Conservation (phyloP, 2,113 vertebrate species). For the Tetrao urogallus region DNA sequence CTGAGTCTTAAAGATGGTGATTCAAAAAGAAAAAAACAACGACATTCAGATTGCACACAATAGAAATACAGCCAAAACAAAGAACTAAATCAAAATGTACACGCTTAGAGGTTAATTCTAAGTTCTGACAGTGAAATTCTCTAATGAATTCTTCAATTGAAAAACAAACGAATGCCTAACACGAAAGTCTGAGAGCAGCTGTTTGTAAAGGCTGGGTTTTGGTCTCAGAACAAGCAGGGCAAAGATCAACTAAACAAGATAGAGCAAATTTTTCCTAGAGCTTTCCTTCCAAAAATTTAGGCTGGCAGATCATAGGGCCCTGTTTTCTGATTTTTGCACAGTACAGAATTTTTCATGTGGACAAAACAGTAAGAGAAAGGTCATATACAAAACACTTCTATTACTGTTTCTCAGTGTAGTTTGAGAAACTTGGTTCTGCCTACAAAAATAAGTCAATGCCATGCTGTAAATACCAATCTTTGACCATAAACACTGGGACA, state of each 20-base stretch:
- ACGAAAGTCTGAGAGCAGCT: not conserved
- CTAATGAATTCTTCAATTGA: not conserved
- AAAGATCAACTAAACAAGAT: not conserved
- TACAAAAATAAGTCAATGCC: not conserved
- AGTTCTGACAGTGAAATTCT: not conserved
- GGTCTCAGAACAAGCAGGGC: not conserved
- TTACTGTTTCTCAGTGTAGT: not conserved
- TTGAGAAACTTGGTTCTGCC: not conserved
- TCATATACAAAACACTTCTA: too few relatives aligned
- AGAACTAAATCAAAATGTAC: not conserved
- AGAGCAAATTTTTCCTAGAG: not conserved
- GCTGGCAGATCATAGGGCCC: not conserved
- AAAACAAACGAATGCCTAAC: not conserved
- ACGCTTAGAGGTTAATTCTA: not conserved
- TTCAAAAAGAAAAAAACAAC: not conserved
- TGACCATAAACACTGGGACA: accelerated
- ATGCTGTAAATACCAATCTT: not conserved
- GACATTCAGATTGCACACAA: not conserved
- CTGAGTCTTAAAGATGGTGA: not conserved
- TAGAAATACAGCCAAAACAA: not conserved
- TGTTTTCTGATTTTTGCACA: not conserved
- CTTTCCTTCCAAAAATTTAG: not conserved
- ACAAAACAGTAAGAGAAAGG: not conserved
- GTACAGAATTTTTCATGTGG: not conserved
- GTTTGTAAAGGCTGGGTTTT: not conserved